Conservation (phyloP, 2,797 vertebrate genomes). For the Podargus strigoides region DNA sequence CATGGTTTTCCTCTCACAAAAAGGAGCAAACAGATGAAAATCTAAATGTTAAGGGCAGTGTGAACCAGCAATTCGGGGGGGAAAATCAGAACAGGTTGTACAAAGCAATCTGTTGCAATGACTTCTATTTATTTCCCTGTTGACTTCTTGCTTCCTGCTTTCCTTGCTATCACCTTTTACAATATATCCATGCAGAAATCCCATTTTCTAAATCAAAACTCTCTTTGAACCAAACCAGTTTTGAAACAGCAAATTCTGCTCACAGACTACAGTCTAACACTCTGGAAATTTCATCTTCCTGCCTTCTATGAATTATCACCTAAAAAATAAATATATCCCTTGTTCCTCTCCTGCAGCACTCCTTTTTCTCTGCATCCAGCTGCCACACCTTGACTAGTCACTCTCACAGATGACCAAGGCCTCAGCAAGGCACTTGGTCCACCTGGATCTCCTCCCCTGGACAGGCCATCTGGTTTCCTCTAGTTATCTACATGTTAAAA, state of each 20-base stretch:
- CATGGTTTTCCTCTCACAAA: slow-evolving; percentile 8
- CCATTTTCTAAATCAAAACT: background rate
- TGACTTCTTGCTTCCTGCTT: background rate
- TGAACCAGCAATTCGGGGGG: background rate
- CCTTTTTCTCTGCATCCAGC: background rate
- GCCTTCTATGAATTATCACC: background rate
- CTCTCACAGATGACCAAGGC: background rate
- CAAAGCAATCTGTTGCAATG: slow-evolving; percentile 12
- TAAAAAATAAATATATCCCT: background rate
- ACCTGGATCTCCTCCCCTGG: background rate
- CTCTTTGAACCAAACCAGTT: background rate
- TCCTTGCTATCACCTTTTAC: background rate
- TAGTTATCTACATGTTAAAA: rapidly evolving
- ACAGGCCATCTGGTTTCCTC: background rate
- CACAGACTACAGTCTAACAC: background rate
- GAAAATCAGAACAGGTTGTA: slow-evolving; percentile 6
- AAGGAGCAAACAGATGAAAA: slow-evolving; percentile 51
- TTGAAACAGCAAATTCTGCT: background rate
- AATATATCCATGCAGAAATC: background rate
- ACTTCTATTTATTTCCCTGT: background rate
- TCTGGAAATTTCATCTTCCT: background rate
- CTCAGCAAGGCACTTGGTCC: background rate
- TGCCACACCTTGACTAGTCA: background rate
- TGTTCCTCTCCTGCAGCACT: background rate
- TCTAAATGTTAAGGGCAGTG: slow-evolving; percentile 44